Conservation (phyloP, 2,113 vertebrate species). For the Amphilophus citrinellus region DNA sequence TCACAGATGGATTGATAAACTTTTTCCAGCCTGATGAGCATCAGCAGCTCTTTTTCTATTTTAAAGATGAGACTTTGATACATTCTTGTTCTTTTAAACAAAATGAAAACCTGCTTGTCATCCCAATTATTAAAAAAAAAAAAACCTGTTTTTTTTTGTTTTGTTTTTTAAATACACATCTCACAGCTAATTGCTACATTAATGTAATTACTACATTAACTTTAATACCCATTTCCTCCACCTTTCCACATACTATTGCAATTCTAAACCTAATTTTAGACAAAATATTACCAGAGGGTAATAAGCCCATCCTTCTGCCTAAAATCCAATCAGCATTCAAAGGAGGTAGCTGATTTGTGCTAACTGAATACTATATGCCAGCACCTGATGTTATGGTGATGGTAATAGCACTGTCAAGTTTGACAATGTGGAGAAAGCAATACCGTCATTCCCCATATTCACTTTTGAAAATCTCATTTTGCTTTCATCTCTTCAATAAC, state of each 20-base stretch:
- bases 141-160: too few relatives aligned
- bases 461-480: slow-evolving; percentile 77
- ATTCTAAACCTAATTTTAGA: background rate
- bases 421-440: slow-evolving; percentile 74
- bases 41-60: background rate
- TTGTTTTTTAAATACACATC: background rate
- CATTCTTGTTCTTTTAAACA: background rate
- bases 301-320: background rate
- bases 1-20: slow-evolving; percentile 3
- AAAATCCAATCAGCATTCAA: slow-evolving; percentile 59
- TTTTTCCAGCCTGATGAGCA: slow-evolving; percentile 6
- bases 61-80: background rate
- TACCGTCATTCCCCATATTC: slow-evolving; percentile 71
- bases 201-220: background rate
- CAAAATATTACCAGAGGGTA: background rate
- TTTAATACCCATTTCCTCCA: background rate
- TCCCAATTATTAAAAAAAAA: background rate
- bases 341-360: slow-evolving; percentile 42
- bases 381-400: slow-evolving; percentile 52
- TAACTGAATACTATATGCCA: slow-evolving; percentile 55
- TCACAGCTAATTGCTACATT: background rate
- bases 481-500: slow-evolving; percentile 67
- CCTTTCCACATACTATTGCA: background rate
- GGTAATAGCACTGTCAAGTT: slow-evolving; percentile 73
- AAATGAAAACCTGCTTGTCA: fast-evolving